Conservation (phyloP, 2,113 vertebrate genomes). For the Gila orcuttii region DNA sequence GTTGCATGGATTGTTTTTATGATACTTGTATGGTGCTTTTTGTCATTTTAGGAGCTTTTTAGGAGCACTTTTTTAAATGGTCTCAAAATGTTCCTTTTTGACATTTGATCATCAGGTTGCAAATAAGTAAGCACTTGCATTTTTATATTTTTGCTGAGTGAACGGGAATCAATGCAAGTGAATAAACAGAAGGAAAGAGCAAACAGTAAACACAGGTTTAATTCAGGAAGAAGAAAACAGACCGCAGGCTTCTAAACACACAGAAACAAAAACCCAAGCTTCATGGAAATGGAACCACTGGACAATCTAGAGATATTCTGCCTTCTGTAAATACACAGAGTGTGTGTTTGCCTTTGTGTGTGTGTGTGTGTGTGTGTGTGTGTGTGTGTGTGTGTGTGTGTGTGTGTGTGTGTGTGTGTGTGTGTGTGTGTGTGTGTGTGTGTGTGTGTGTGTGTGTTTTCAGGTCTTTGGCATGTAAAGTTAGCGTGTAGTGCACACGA, state of each 20-base stretch:
- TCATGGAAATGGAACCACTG: background rate
- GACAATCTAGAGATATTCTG: conserved; percentile 18
- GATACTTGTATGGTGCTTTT: background rate
- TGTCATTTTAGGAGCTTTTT: background rate
- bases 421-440: background rate
- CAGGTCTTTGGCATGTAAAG: conserved; percentile 34
- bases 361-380: background rate
- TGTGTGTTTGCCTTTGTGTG: too few species aligned
- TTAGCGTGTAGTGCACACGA: conserved; percentile 28
- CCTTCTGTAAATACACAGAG: conserved; percentile 8
- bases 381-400: background rate
- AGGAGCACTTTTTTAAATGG: background rate
- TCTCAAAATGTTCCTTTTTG: background rate
- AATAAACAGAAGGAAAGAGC: conserved; percentile 23
- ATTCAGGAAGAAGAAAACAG: background rate
- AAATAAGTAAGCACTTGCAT: background rate
- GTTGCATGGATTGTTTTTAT: background rate
- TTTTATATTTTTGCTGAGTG: background rate
- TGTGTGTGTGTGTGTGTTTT: background rate
- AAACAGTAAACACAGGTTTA: background rate
- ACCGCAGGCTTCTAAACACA: conserved; percentile 18
- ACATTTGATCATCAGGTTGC: background rate
- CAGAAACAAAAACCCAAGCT: background rate
- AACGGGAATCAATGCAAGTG: background rate
- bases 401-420: background rate